Conservation (phyloP, 2,797 vertebrate species). For the Linurgus olivaceus region DNA sequence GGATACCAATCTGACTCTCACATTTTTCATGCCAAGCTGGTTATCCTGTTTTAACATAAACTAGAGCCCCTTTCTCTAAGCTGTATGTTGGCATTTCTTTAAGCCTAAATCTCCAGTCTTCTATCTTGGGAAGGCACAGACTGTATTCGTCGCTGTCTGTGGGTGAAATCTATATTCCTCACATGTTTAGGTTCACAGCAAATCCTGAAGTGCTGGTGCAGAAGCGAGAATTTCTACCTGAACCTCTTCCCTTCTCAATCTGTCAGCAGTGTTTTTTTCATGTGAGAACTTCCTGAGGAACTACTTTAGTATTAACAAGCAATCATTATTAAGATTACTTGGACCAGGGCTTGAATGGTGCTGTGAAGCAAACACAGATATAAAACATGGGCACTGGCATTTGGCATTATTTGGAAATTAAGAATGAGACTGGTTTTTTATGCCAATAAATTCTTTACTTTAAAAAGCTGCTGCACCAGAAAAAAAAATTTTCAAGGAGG, state of each 20-base stretch:
- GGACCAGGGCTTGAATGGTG: neutral
- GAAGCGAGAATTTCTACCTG: neutral
- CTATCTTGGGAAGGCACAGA: neutral
- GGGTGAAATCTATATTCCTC: neutral
- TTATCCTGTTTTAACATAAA: neutral
- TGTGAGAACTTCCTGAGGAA: neutral
- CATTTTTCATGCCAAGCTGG: neutral
- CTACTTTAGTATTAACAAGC: neutral
- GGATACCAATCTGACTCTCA: neutral
- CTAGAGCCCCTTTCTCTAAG: neutral
- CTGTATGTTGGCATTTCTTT: neutral
- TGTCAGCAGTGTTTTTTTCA: neutral
- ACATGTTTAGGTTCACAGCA: neutral
- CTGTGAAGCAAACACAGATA: neutral
- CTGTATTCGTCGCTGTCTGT: conserved; percentile 9
- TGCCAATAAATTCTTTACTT: neutral
- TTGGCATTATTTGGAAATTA: neutral
- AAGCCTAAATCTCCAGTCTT: neutral
- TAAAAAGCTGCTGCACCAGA: neutral
- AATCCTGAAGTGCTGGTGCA: neutral
- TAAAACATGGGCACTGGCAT: neutral
- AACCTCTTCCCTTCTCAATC: neutral
- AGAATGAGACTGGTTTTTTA: neutral
- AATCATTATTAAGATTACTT: neutral
- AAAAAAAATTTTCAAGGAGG: neutral